A percentile compares a stretch with the other conserved stretches of the same genome.
Evolutionary conservation across 2,797 vertebrate genomes (phyloP).

Genomic region (Labroides dimidiatus): DNA sequence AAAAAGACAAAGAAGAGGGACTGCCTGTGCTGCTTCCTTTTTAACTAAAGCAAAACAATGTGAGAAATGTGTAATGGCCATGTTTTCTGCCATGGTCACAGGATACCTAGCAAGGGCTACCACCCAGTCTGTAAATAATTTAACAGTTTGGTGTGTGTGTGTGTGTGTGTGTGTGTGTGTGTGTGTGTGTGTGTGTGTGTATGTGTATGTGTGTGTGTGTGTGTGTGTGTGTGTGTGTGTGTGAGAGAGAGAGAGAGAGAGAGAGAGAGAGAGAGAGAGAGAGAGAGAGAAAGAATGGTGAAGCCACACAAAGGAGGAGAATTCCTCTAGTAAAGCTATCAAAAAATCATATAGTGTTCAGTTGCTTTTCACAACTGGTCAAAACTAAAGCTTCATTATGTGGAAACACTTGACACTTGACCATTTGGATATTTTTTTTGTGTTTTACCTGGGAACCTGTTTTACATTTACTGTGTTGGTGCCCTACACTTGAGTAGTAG

Average conservation of each 20-base stretch:
- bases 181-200: constrained; percentile 15
- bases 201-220: constrained; percentile 14
- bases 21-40: not conserved
- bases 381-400: constrained; percentile 15
- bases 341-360: constrained; percentile 27
- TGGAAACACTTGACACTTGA: not conserved
- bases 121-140: constrained; percentile 63
- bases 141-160: constrained; percentile 24
- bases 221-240: not conserved
- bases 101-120: constrained; percentile 24
- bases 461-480: not conserved
- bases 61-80: constrained; percentile 15
- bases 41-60: constrained; percentile 11
- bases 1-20: not conserved
- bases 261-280: constrained; percentile 16
- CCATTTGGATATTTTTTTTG: no score
- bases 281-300: not conserved
- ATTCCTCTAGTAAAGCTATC: constrained; percentile 28
- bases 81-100: constrained; percentile 32
- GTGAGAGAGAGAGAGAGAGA: not conserved
- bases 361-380: not conserved
- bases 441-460: not conserved
- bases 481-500: no score
- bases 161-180: constrained; percentile 4
- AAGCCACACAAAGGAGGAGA: constrained; percentile 14